These are phyloP conservation scores for Acanthopleura granulata DNA, from an alignment of 2,888 invertebrate species.

Conservation along the genomic window DNA sequence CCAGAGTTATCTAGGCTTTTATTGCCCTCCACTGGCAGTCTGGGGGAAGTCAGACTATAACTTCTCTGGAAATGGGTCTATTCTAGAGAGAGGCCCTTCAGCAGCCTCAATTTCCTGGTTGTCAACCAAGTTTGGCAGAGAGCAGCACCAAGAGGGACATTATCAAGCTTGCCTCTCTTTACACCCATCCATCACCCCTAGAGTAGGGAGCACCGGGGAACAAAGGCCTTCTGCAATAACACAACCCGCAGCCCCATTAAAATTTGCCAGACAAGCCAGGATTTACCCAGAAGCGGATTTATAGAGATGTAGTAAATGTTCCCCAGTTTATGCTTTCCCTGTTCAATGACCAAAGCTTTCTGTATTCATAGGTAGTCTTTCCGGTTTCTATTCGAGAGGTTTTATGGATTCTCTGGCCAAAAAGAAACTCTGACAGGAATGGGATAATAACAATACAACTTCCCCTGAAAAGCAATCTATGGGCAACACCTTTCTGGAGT, in stretches of 20 bases:
- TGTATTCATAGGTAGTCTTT: slow-evolving; percentile 1
- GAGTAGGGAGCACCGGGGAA: background rate
- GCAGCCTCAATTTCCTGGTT: slow-evolving; percentile 5
- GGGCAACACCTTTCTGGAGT: too few relatives aligned
- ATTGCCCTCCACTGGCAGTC: background rate
- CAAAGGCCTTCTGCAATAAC: slow-evolving; percentile 1
- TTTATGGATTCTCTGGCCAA: slow-evolving; percentile 1
- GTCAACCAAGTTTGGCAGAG: background rate
- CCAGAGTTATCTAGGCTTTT: background rate
- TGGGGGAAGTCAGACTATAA: slow-evolving; percentile 1
- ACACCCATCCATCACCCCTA: background rate
- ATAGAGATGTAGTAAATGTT: background rate
- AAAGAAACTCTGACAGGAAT: background rate
- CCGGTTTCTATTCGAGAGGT: background rate
- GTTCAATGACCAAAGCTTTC: background rate
- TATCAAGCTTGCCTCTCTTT: background rate
- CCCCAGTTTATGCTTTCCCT: background rate
- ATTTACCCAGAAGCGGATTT: background rate
- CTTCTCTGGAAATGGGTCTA: background rate
- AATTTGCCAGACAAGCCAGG: slow-evolving; percentile 2
- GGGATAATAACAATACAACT: background rate
- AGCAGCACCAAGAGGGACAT: background rate
- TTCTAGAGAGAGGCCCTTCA: background rate
- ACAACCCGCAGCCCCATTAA: background rate
- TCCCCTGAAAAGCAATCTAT: too few relatives aligned